Conservation (phyloP, 2,113 vertebrate species). For the Epinephelus cyanopodus region DNA sequence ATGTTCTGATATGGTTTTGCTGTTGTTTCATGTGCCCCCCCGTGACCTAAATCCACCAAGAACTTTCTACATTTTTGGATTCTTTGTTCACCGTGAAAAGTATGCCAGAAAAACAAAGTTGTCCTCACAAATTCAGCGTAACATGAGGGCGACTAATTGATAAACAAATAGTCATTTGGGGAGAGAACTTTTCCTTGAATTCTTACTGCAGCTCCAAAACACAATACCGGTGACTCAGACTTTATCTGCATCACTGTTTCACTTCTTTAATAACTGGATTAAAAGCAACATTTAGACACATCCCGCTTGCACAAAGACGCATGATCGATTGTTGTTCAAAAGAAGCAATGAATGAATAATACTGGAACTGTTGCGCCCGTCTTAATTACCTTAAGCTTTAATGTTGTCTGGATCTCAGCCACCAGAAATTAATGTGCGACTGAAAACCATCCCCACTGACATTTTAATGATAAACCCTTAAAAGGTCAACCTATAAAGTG, state of each 20-base stretch:
- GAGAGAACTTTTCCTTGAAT: not conserved
- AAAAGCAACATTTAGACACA: not conserved
- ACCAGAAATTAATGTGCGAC: not conserved
- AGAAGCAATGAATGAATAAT: not conserved
- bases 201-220: not conserved
- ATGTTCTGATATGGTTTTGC: no score
- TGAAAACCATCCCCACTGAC: not conserved
- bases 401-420: constrained; percentile 2
- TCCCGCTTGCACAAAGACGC: not conserved
- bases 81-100: no score
- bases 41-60: no score
- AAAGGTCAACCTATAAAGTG: not conserved
- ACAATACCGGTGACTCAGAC: not conserved
- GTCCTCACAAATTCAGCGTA: no score
- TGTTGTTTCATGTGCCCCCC: no score
- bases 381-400: constrained; percentile 6
- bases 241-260: not conserved
- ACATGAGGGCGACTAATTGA: no score
- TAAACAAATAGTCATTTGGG: no score
- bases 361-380: not conserved
- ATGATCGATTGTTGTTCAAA: constrained; percentile 5
- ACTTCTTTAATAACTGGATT: constrained; percentile 17
- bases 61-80: no score
- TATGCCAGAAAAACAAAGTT: no score
- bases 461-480: constrained; percentile 1